Conservation (phyloP, 1,140 invertebrate genomes). For the Nephotettix cincticeps region DNA sequence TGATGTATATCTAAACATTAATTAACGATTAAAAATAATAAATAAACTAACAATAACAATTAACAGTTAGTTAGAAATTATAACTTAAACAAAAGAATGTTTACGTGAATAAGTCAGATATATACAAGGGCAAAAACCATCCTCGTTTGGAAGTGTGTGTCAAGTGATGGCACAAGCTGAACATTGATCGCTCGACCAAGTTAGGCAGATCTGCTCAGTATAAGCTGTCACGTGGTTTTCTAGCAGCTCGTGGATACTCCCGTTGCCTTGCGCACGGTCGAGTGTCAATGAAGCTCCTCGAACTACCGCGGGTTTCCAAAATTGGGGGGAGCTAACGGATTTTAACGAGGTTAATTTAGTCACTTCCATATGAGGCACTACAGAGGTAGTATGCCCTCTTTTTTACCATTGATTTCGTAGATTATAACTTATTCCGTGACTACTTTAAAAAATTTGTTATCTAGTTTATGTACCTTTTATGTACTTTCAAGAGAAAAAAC, state of each 20-base stretch:
- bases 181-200: slow-evolving; percentile 61
- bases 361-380: slow-evolving; percentile 60
- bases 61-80: no score
- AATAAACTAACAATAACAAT: no score
- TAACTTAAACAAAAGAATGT: no score
- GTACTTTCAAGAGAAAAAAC: no score
- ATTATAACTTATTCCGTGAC: no score
- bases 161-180: slow-evolving; percentile 63
- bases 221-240: slow-evolving; percentile 60
- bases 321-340: slow-evolving; percentile 54
- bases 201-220: slow-evolving; percentile 64
- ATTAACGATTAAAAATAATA: no score
- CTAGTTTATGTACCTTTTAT: no score
- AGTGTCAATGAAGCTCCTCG: slow-evolving; percentile 57
- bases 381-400: slow-evolving; percentile 54
- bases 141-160: slow-evolving; percentile 54
- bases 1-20: no score
- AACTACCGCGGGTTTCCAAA: slow-evolving; percentile 62
- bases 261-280: slow-evolving; percentile 55
- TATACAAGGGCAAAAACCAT: no score
- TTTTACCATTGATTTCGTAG: slow-evolving; percentile 29
- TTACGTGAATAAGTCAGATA: no score
- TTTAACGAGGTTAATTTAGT: slow-evolving; percentile 57
- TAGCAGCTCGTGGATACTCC: slow-evolving; percentile 56
- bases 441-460: no score